Base-by-base conservation (phyloP, 2,113 vertebrate genomes). In the Tursiops truncatus region DNA sequence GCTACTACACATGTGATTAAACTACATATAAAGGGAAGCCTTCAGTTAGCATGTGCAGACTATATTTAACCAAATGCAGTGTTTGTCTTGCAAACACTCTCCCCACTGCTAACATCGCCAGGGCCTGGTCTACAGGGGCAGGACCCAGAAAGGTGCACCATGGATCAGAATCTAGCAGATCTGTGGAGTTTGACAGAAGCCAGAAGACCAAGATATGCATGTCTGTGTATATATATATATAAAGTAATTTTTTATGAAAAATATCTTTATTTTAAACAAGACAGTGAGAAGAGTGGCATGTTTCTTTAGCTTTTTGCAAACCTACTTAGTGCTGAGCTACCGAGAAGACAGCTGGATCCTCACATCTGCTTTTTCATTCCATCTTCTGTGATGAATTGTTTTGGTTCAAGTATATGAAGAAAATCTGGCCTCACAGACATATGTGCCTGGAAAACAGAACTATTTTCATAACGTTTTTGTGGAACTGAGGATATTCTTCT, bases 91-190 rank as follows among this genome's bases (percentile, higher is more conserved):
- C 56, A 10, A 25, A 18, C 0, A 4, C 1, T 14, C 44, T 44
- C 31, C 71, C 14, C 4, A 20, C 31, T n/a, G 44, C 53, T 23
- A 23, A 41, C 2, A 2, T 6, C 18, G 1, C 50, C 62, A 31
- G 31, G 23, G 12, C 12, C 3, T 3, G 28, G 3, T 5, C 6
- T 21, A 8, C 0, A 1, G 41, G 1, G 18, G 9, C 17, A 8
- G 7, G 33, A 21, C 2, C 18, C 2, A 2, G 38, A 20, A 25
- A 53, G 6, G 1, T 1, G 7, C 4, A 38, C 14, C 6, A 6
- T 6, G 3, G 4, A 12, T 14, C 14, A 50, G 9, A 36, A 36
- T 33, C 38, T 33, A 10, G 74, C 41, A 25, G 36, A 20, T 23
- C n/a, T 17, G 0, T 1, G 38, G n/a, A 47, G 47, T 41, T 41